Conservation (phyloP, 2,113 vertebrate species). For the Spilogale gracilis region DNA sequence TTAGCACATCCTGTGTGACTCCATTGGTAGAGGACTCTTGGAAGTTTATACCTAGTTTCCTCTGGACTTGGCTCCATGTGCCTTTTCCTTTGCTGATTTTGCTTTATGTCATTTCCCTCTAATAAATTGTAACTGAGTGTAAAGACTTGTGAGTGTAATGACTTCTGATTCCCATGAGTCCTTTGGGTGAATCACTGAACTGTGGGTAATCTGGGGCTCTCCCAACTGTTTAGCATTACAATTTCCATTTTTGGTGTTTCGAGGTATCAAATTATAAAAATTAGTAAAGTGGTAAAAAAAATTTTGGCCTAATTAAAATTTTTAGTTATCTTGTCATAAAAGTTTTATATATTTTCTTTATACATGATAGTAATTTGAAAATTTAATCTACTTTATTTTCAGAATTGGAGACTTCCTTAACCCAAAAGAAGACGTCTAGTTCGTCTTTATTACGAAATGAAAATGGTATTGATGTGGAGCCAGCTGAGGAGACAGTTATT, state of each 20-base stretch:
- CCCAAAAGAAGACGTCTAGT: constrained; percentile 79
- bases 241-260: background rate
- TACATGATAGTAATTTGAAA: background rate
- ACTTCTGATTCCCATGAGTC: background rate
- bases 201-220: background rate
- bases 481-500: constrained; percentile 89
- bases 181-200: background rate
- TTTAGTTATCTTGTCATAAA: background rate
- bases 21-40: background rate
- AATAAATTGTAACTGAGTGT: background rate
- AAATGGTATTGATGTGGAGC: constrained; percentile 88
- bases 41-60: background rate
- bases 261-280: background rate
- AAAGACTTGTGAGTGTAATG: background rate
- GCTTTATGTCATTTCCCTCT: background rate
- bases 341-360: constrained; percentile 7
- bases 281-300: background rate
- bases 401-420: constrained; percentile 90
- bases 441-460: constrained; percentile 90
- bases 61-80: background rate
- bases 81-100: constrained; percentile 46
- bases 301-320: constrained; percentile 30
- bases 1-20: background rate
- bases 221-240: background rate
- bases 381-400: constrained; percentile 76